Evolutionary conservation across 1,140 invertebrate genomes (phyloP).

Genomic region (Drosophila cardini): DNA sequence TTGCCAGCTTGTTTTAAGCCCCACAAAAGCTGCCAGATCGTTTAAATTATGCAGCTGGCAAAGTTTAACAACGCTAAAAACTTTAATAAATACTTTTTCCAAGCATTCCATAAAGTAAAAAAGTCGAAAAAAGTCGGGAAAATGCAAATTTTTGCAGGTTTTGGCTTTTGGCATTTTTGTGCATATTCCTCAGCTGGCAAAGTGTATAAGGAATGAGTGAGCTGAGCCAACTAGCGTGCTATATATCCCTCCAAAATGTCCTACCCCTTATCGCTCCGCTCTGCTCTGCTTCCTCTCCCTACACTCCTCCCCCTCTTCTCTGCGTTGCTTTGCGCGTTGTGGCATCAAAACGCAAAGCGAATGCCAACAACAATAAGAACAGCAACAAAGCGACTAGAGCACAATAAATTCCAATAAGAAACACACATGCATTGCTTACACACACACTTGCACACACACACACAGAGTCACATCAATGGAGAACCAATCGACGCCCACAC

Average conservation of each 20-base stretch:
- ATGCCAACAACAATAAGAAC: conserved; percentile 35
- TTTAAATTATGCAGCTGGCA: too few relatives aligned
- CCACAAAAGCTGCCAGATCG: too few relatives aligned
- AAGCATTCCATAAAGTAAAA: too few relatives aligned
- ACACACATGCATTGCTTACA: conserved; percentile 28
- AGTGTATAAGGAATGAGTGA: conserved; percentile 2
- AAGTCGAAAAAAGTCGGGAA: too few relatives aligned
- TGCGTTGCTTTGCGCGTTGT: conserved; percentile 9
- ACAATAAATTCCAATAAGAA: conserved; percentile 73
- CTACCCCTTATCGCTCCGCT: not conserved
- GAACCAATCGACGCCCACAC: conserved; percentile 65
- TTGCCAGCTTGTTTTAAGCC: too few relatives aligned
- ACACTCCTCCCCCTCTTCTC: not conserved
- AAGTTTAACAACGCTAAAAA: too few relatives aligned
- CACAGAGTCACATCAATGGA: conserved; percentile 24
- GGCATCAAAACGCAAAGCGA: conserved; percentile 54
- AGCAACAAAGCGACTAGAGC: conserved; percentile 51
- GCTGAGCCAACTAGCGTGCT: conserved; percentile 1
- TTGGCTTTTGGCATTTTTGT: not conserved
- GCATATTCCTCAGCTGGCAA: not conserved
- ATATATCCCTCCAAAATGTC: conserved; percentile 15
- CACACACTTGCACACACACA: conserved; percentile 23
- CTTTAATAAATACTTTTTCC: too few relatives aligned
- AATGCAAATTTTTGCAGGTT: not conserved
- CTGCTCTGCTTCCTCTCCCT: too few relatives aligned